phyloP scores from a whole-genome alignment of 1,140 invertebrate species.

The Trichonephila clavata region DNA sequence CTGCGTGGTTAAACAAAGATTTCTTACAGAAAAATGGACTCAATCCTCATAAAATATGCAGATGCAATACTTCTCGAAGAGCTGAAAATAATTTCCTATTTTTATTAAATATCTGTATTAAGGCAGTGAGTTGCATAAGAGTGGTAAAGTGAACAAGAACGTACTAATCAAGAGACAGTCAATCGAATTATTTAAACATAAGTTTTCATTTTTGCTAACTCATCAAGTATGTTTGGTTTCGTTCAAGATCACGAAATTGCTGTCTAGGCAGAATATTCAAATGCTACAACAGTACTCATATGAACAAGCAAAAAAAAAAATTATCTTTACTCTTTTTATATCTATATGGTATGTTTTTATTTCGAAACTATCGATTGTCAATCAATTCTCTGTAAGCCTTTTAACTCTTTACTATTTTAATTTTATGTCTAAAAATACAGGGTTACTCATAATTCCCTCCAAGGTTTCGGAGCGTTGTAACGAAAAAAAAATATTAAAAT shows the following conservation, averaged over 20 bases:
- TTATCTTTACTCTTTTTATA: too few species aligned
- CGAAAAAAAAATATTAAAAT: too few species aligned
- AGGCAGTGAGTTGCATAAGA: constrained; percentile 9
- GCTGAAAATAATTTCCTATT: neutral
- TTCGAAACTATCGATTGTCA: too few species aligned
- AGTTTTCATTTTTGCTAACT: neutral
- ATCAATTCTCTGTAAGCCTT: too few species aligned
- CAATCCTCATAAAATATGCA: constrained; percentile 48
- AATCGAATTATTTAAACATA: neutral
- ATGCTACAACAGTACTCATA: neutral
- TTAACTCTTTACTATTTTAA: too few species aligned
- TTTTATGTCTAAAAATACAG: too few species aligned
- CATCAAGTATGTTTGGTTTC: neutral
- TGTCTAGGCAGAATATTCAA: neutral
- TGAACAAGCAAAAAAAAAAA: too few species aligned
- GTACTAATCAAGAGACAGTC: neutral
- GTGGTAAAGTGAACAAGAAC: neutral
- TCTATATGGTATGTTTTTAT: too few species aligned
- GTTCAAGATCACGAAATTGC: neutral
- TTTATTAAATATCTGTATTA: neutral
- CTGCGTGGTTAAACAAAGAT: constrained; percentile 22
- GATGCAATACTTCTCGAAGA: neutral
- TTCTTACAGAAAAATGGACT: neutral
- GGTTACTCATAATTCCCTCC: too few species aligned
- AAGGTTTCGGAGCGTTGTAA: too few species aligned